Conservation (phyloP, 2,797 vertebrate genomes). For the Champsocephalus gunnari region DNA sequence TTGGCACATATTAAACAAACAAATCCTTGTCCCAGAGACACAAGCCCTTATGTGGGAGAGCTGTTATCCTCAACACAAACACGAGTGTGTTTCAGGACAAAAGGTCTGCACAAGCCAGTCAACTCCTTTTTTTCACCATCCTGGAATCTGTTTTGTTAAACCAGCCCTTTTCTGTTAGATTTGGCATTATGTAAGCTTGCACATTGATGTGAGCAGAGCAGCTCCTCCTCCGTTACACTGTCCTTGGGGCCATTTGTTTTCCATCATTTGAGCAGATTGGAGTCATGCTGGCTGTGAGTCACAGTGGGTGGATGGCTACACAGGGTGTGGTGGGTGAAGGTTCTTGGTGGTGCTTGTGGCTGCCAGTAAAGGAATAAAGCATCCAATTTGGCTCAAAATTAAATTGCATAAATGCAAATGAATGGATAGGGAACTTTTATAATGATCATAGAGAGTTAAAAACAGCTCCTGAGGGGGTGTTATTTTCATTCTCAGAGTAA, state of each 20-base stretch:
- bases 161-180: constrained; percentile 52
- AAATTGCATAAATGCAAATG: constrained; percentile 66
- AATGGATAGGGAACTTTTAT: constrained; percentile 46
- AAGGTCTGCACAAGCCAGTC: constrained; percentile 19
- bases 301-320: constrained; percentile 71
- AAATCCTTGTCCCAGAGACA: neutral
- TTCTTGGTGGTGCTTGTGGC: constrained; percentile 58
- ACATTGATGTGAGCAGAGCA: constrained; percentile 53
- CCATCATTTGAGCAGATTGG: constrained; percentile 68
- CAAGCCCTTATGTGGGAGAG: constrained; percentile 30
- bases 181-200: constrained; percentile 59
- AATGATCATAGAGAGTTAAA: constrained; percentile 51
- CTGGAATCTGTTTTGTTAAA: constrained; percentile 39
- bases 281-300: constrained; percentile 80
- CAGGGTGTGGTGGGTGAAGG: constrained; percentile 79
- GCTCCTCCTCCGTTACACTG: constrained; percentile 56
- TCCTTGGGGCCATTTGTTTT: constrained; percentile 77
- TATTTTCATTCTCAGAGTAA: constrained; percentile 8
- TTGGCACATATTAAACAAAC: neutral
- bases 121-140: constrained; percentile 27
- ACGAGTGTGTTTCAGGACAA: constrained; percentile 29
- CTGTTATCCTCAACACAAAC: constrained; percentile 36
- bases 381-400: constrained; percentile 68
- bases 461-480: neutral
- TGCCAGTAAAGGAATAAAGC: constrained; percentile 45